phyloP scores from a whole-genome alignment of 2,113 vertebrate genomes.

The Anser cygnoides region DNA sequence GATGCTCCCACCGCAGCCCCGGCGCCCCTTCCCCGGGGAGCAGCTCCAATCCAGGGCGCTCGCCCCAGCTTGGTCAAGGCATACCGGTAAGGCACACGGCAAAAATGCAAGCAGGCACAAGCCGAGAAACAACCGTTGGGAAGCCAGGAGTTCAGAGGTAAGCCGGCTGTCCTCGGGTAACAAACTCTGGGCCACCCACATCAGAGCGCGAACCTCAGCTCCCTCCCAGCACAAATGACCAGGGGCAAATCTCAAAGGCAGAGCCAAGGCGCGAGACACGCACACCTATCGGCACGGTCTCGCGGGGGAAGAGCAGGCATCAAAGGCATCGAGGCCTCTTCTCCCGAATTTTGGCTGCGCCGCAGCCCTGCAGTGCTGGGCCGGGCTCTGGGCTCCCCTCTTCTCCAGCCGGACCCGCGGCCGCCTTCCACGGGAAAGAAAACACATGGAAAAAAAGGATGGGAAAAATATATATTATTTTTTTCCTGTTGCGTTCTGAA shows the following conservation, averaged over 20 bases:
- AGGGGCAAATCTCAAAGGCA: slow-evolving; percentile 61
- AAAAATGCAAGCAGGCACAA: slow-evolving; percentile 59
- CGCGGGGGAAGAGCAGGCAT: background rate
- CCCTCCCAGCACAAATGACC: slow-evolving; percentile 62
- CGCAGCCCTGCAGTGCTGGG: fast-evolving
- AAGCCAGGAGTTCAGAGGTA: slow-evolving; percentile 66
- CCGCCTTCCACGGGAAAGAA: background rate
- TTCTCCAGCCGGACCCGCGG: fast-evolving
- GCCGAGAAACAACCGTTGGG: slow-evolving; percentile 36
- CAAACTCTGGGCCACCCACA: slow-evolving; percentile 66
- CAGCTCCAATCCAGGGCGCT: background rate
- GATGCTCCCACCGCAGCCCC: background rate
- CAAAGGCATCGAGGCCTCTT: background rate
- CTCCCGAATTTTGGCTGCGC: background rate
- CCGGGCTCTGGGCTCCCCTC: fast-evolving
- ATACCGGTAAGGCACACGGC: background rate
- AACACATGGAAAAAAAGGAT: fast-evolving
- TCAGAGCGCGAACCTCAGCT: slow-evolving; percentile 58
- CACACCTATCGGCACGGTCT: background rate
- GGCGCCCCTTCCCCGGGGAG: background rate
- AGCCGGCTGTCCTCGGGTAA: slow-evolving; percentile 66
- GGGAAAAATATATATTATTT: background rate
- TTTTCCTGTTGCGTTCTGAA: background rate
- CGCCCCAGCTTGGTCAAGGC: slow-evolving; percentile 30
- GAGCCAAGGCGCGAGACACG: background rate